These are phyloP conservation scores for Lathamus discolor DNA, from an alignment of 2,113 vertebrate species.

Conservation along the genomic window DNA sequence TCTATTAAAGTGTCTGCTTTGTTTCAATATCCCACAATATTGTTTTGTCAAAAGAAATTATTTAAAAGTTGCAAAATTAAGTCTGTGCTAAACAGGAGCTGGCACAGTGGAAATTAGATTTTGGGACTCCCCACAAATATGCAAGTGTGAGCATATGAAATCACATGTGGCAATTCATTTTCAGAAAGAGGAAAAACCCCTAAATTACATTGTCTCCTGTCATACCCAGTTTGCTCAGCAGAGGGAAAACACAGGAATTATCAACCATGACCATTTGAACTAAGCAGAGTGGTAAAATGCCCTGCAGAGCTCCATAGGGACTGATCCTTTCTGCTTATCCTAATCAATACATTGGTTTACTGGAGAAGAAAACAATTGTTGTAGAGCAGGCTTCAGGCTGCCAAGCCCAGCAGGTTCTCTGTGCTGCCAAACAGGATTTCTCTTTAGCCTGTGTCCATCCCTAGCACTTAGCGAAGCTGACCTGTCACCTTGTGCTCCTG, in stretches of 20 bases:
- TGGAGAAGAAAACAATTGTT: conserved; percentile 16
- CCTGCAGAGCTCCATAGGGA: conserved; percentile 30
- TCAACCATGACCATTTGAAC: conserved; percentile 26
- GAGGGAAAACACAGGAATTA: conserved; percentile 43
- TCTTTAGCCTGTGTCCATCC: background rate
- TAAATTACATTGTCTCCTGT: conserved; percentile 35
- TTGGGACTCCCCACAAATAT: background rate
- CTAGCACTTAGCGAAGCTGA: background rate
- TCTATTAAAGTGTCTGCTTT: conserved; percentile 59
- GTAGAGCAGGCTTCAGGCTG: conserved; percentile 4
- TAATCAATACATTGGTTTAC: conserved; percentile 46
- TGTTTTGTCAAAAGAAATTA: conserved; percentile 47
- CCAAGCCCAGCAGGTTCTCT: conserved; percentile 2
- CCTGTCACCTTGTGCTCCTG: background rate
- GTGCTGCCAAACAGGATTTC: background rate
- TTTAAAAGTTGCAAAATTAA: conserved; percentile 35
- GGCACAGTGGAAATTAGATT: conserved; percentile 23
- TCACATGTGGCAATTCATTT: conserved; percentile 16
- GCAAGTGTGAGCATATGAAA: background rate
- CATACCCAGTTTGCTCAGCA: conserved; percentile 16
- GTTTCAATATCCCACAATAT: conserved; percentile 29
- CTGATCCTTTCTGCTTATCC: conserved; percentile 53
- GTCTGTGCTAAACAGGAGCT: conserved; percentile 22
- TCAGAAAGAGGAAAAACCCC: background rate
- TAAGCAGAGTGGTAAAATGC: conserved; percentile 20